Conservation (phyloP, 2,888 invertebrate genomes). For the Listrodromus nycthemerus region DNA sequence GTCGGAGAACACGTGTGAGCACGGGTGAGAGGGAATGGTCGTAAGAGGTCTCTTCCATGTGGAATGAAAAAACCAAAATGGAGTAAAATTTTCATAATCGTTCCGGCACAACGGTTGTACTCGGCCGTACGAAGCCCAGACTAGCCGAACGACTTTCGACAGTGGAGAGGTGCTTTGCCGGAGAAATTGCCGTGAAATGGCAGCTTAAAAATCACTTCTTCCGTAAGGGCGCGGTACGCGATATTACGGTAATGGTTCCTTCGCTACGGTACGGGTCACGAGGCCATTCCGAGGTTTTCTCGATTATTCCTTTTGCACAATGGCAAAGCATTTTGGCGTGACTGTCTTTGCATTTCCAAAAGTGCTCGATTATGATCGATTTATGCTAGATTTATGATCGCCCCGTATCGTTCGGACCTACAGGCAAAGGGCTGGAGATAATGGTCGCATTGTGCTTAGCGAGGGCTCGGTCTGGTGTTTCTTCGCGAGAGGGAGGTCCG, state of each 20-base stretch:
- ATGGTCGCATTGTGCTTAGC: constrained; percentile 78
- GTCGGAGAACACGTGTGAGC: not conserved
- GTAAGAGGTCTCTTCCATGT: constrained; percentile 45
- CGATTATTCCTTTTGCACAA: constrained; percentile 27
- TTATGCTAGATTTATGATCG: constrained; percentile 41
- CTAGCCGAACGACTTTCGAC: constrained; percentile 55
- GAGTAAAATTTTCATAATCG: constrained; percentile 78
- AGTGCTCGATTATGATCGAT: no score
- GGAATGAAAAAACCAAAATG: constrained; percentile 70
- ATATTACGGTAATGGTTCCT: constrained; percentile 75
- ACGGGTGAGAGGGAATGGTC: constrained; percentile 15
- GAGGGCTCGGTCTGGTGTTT: constrained; percentile 65
- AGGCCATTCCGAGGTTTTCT: constrained; percentile 24
- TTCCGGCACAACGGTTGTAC: constrained; percentile 56
- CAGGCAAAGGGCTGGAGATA: constrained; percentile 77
- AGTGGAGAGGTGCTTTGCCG: constrained; percentile 68
- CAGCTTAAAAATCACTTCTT: constrained; percentile 78
- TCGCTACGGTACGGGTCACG: constrained; percentile 28
- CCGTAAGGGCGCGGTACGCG: constrained; percentile 58
- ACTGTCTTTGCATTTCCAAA: no score
- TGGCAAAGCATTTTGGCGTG: not conserved
- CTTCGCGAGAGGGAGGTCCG: constrained; percentile 71
- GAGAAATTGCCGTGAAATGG: constrained; percentile 76
- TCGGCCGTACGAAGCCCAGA: constrained; percentile 16
- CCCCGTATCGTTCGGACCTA: constrained; percentile 47